These are phyloP conservation scores for Macroglossus sobrinus DNA, from an alignment of 2,113 vertebrate species.

Conservation along the genomic window DNA sequence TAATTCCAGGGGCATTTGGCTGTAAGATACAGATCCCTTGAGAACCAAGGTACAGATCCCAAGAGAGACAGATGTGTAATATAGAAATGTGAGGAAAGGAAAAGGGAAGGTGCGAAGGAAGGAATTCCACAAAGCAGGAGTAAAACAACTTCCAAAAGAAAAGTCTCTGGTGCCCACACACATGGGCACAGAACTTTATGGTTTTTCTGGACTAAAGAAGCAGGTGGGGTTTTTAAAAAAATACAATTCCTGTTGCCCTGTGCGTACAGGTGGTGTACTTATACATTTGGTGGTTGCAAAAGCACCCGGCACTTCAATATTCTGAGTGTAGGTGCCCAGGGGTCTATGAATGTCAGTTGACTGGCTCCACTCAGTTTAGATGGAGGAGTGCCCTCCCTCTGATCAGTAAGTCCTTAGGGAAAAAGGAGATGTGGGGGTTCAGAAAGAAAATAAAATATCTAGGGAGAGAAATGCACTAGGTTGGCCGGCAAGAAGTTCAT, in stretches of 20 bases:
- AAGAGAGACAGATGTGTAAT: slow-evolving; percentile 41
- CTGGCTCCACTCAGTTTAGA: not conserved
- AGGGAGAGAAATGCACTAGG: not conserved
- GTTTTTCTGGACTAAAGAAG: not conserved
- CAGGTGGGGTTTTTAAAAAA: not conserved
- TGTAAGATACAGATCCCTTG: slow-evolving; percentile 33
- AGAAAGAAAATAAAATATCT: not conserved
- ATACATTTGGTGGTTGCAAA: not conserved
- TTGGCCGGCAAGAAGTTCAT: not conserved
- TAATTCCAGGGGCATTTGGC: slow-evolving; percentile 43
- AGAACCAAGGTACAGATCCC: slow-evolving; percentile 35
- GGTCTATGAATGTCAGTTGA: not conserved
- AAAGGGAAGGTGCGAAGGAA: not conserved
- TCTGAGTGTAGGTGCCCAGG: not conserved
- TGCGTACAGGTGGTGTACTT: not conserved
- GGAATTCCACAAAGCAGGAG: not conserved
- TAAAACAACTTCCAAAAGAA: slow-evolving; percentile 9
- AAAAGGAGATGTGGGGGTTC: not conserved
- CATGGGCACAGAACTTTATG: not conserved
- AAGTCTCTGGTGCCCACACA: not conserved
- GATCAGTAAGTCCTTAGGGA: not conserved
- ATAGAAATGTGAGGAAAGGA: slow-evolving; percentile 36
- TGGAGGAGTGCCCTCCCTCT: not conserved
- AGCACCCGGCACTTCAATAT: not conserved
- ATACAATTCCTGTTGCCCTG: not conserved